A percentile compares a stretch with the other conserved stretches of the same genome.
These are phyloP conservation scores for Leptoclinus maculatus DNA, from an alignment of 2,797 vertebrate species.

Conservation along the genomic window DNA sequence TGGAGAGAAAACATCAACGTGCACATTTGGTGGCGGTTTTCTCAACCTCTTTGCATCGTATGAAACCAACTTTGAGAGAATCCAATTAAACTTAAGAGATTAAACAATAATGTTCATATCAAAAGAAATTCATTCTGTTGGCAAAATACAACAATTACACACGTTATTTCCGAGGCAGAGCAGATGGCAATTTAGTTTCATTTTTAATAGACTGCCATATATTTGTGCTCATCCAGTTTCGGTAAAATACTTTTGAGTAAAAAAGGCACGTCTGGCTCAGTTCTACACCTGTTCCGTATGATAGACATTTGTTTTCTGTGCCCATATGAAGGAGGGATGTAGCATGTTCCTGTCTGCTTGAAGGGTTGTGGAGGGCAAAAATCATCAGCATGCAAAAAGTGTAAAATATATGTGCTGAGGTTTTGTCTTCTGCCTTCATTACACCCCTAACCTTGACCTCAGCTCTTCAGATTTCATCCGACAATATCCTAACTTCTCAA, in stretches of 20 bases:
- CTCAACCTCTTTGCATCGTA: conserved; percentile 16
- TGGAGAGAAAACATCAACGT: conserved; percentile 20
- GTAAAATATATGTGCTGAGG: conserved; percentile 43
- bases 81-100: conserved; percentile 28
- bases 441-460: conserved; percentile 60
- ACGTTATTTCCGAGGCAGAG: conserved; percentile 37
- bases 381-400: conserved; percentile 57
- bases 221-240: conserved; percentile 8
- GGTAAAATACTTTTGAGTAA: conserved; percentile 20
- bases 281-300: conserved; percentile 26
- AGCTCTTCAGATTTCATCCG: conserved; percentile 59
- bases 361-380: conserved; percentile 50
- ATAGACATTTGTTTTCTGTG: conserved; percentile 23
- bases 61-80: conserved; percentile 35
- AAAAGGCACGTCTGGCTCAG: not conserved
- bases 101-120: conserved; percentile 48
- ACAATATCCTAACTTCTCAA: conserved; percentile 66
- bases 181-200: conserved; percentile 52
- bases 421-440: conserved; percentile 62
- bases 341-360: conserved; percentile 31
- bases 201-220: conserved; percentile 33
- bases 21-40: conserved; percentile 46
- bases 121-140: conserved; percentile 43
- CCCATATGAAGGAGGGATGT: conserved; percentile 1
- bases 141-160: conserved; percentile 43